Conservation (phyloP, 1,140 invertebrate genomes). For the Aphis gossypii region DNA sequence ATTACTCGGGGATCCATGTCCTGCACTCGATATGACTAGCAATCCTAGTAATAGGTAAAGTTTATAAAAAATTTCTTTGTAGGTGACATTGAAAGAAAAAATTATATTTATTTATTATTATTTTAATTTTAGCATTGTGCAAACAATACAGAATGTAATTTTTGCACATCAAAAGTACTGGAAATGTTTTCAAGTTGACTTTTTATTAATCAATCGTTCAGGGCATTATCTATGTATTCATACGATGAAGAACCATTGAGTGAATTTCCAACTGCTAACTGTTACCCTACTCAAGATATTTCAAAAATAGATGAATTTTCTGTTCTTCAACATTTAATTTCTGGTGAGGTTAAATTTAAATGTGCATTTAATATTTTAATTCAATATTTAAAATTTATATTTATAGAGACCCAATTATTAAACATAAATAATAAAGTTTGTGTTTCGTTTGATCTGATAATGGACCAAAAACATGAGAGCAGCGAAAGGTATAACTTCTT, state of each 20-base stretch:
- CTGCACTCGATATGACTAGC: conserved; percentile 68
- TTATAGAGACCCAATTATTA: conserved; percentile 73
- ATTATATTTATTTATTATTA: not conserved
- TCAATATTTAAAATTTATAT: conserved; percentile 59
- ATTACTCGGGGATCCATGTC: conserved; percentile 86
- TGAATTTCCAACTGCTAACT: conserved; percentile 40
- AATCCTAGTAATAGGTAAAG: conserved; percentile 69
- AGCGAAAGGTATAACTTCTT: conserved; percentile 65
- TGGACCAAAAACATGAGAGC: conserved; percentile 76
- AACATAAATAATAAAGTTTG: conserved; percentile 71
- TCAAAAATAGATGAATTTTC: conserved; percentile 50
- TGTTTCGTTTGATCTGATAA: conserved; percentile 80
- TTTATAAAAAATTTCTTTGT: not conserved
- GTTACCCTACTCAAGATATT: conserved; percentile 39
- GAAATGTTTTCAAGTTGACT: conserved; percentile 76
- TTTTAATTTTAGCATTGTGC: conserved; percentile 70
- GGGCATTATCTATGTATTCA: conserved; percentile 37
- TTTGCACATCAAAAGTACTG: conserved; percentile 81
- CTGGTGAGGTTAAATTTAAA: conserved; percentile 9
- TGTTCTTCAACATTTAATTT: conserved; percentile 48
- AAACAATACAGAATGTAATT: conserved; percentile 83
- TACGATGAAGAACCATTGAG: conserved; percentile 37
- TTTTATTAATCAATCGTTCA: not conserved
- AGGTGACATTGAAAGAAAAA: not conserved
- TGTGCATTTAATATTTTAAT: not conserved